Conservation (phyloP, 64 coral and sea anemone species). For the Catalaphyllia jardinei region DNA sequence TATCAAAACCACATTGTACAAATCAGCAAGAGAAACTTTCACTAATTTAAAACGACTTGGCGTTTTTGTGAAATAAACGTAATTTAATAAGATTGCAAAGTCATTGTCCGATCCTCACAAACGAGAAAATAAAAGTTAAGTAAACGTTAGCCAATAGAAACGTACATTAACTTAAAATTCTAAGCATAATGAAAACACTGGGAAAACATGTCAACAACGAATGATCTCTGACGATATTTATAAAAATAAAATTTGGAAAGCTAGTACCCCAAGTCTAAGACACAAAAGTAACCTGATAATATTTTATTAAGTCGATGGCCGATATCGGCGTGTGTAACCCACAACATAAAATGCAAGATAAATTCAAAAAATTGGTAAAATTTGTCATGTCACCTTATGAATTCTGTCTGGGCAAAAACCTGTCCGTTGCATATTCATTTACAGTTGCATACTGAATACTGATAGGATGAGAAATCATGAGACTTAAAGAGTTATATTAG, state of each 20-base stretch:
- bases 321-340: too few relatives aligned
- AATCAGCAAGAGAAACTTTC: not conserved
- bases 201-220: slow-evolving; percentile 14
- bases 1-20: not conserved
- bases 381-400: too few relatives aligned
- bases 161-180: not conserved
- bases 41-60: not conserved
- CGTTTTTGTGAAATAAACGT: not conserved
- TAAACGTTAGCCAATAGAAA: not conserved
- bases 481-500: not conserved
- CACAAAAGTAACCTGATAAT: too few relatives aligned
- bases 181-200: not conserved
- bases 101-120: not conserved
- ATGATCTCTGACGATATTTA: not conserved
- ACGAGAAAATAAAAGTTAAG: not conserved
- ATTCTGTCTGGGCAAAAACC: too few relatives aligned
- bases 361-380: too few relatives aligned
- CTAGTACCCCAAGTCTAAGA: too few relatives aligned
- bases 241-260: not conserved
- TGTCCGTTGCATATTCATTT: too few relatives aligned
- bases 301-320: too few relatives aligned
- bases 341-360: too few relatives aligned
- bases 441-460: too few relatives aligned
- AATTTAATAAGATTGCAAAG: slow-evolving; percentile 1
- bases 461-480: not conserved